Evolutionary conservation across 2,888 invertebrate species (phyloP).

Genomic region (Venustoraphidia nigricollis): DNA sequence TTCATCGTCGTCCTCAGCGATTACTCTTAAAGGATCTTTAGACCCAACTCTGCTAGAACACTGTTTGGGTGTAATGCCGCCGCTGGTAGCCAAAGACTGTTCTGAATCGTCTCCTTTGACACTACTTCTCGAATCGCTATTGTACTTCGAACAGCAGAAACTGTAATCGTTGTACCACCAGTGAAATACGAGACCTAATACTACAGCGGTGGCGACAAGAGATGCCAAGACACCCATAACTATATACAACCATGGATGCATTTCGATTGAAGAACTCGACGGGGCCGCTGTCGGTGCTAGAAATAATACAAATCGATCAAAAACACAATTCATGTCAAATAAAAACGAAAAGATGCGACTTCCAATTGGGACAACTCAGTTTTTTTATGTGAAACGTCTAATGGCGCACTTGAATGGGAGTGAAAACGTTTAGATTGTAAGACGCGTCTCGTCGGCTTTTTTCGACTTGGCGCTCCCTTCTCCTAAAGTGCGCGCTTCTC

Average conservation of each 20-base stretch:
- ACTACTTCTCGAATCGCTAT: not conserved
- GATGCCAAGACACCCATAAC: slow-evolving; percentile 3
- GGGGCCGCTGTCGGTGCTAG: slow-evolving; percentile 1
- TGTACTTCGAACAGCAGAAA: not conserved
- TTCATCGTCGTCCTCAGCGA: slow-evolving; percentile 3
- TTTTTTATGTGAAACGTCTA: no score
- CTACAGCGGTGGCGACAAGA: slow-evolving; percentile 1
- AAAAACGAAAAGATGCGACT: no score
- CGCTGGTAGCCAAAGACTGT: not conserved
- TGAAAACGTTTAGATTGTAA: no score
- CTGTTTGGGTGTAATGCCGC: not conserved
- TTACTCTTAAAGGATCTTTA: slow-evolving; percentile 1
- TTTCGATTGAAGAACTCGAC: not conserved
- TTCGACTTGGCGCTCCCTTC: no score
- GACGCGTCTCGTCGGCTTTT: no score
- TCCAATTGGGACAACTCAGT: no score
- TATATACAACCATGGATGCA: slow-evolving; percentile 4
- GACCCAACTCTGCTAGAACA: not conserved
- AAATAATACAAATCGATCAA: not conserved
- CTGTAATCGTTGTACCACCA: slow-evolving; percentile 4
- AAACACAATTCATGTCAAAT: no score
- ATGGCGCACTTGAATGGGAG: no score
- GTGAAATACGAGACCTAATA: slow-evolving; percentile 3
- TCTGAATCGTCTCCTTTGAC: not conserved
- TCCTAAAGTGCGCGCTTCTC: no score